Base-by-base conservation (phyloP, 1,140 invertebrate genomes). In the Zeugodacus cucurbitae region DNA sequence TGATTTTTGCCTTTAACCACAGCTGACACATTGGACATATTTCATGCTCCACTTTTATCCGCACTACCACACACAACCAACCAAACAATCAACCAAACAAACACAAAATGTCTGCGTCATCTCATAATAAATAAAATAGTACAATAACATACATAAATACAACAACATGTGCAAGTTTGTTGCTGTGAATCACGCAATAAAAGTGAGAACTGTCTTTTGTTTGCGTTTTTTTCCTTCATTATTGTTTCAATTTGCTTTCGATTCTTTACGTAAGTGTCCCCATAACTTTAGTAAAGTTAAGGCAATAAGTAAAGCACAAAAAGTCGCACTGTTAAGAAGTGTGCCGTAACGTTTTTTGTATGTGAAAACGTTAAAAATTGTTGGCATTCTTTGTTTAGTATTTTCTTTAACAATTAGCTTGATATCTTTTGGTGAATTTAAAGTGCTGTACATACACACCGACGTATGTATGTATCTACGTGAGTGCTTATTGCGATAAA, bases 31-130 rank as follows among this genome's bases (percentile, higher is more conserved):
- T 48, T 34, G 64, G n/a, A 37, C 67, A 74, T 41, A 48, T 26
- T 82, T 54, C 74, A 82, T 82, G 74, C 22, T 82, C 37, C 41
- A 54, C 7, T 82, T 82, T 82, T 82, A 48, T 48, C 48, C 22
- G 11, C 74, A 82, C 41, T 44, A 44, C 26, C 41, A 41, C 48
- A 54, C 14, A 20, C 48, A 54, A 54, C 0, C 14, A 54, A 54
- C 2, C 1, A 48, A 48, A 48, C 1, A 64, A 26, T 11, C 10
- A 67, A 32, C 11, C 10, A 67, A 59, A 10, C n/a, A n/a, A n/a
- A 59, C 41, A 74, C 22, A 74, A 74, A 41, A 74, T 37, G 20
- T 22, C 34, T 44, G 22, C 41, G 74, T 48, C 22, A 48, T 82
- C 34, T 26, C 22, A 4, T 48, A 48, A 74, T 48, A 26, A 82